phyloP scores from a whole-genome alignment of 2,888 invertebrate species.

The Dichetophora obliterata region DNA sequence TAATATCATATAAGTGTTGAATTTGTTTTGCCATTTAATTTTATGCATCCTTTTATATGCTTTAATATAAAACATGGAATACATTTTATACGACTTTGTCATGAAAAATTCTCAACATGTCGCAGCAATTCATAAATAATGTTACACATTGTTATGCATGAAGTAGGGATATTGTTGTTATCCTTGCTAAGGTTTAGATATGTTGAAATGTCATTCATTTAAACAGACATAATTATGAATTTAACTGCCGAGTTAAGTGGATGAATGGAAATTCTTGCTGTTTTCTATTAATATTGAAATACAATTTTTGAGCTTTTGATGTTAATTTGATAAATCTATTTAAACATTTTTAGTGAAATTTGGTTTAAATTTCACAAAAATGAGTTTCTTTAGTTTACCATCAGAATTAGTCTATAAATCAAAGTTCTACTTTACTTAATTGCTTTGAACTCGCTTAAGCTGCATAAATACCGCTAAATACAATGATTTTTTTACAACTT shows the following conservation, averaged over 20 bases:
- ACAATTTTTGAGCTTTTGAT: no score
- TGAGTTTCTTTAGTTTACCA: no score
- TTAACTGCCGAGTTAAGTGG: neutral
- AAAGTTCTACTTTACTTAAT: no score
- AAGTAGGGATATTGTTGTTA: no score
- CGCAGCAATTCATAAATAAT: conserved; percentile 15
- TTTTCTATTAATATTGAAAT: no score
- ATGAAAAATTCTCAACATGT: conserved; percentile 18
- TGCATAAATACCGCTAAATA: neutral
- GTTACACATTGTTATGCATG: neutral
- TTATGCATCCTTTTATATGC: neutral
- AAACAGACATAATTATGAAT: neutral
- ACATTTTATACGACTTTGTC: conserved; percentile 9
- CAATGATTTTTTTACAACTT: neutral
- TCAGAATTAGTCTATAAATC: no score
- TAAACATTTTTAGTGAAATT: no score
- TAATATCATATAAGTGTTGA: neutral
- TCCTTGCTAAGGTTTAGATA: no score
- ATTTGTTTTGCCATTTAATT: conserved; percentile 1
- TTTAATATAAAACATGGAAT: conserved; percentile 13
- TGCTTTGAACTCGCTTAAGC: neutral
- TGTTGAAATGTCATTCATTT: neutral
- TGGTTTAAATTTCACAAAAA: no score
- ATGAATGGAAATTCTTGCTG: no score
- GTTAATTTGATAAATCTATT: no score